Evolutionary conservation across 2,888 invertebrate species (phyloP).

Genomic region (Parnassius orleans): DNA sequence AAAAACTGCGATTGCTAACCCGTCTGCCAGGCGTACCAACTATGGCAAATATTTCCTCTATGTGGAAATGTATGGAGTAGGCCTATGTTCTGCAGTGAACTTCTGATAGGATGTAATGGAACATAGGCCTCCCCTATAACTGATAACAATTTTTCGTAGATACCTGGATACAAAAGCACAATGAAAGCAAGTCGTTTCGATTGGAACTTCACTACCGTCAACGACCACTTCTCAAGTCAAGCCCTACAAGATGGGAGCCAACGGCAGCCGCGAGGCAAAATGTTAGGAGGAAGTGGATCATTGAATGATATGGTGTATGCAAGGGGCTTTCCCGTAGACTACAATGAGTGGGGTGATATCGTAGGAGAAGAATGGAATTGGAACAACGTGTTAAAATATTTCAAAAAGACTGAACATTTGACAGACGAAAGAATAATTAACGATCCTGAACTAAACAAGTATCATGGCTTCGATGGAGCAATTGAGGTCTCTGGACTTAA

Average conservation of each 20-base stretch:
- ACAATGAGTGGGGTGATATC: slow-evolving; percentile 57
- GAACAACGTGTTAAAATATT: slow-evolving; percentile 56
- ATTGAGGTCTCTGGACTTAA: slow-evolving; percentile 56
- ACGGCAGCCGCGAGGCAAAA: slow-evolving; percentile 58
- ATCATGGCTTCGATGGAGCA: slow-evolving; percentile 55
- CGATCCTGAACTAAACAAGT: slow-evolving; percentile 47
- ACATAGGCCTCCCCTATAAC: too few relatives aligned
- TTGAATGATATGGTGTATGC: slow-evolving; percentile 68
- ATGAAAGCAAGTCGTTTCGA: slow-evolving; percentile 53
- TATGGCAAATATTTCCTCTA: too few relatives aligned
- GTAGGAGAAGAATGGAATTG: slow-evolving; percentile 56
- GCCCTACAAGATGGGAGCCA: slow-evolving; percentile 49
- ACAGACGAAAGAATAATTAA: slow-evolving; percentile 55
- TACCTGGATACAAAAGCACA: slow-evolving; percentile 51
- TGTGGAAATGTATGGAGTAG: too few relatives aligned
- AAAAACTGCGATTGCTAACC: too few relatives aligned
- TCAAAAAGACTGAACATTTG: slow-evolving; percentile 62
- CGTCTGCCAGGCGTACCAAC: too few relatives aligned
- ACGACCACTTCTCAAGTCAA: slow-evolving; percentile 53
- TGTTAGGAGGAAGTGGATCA: slow-evolving; percentile 66
- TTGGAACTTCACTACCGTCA: slow-evolving; percentile 63
- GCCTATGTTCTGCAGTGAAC: too few relatives aligned
- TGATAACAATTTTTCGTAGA: slow-evolving; percentile 37
- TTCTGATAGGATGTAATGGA: too few relatives aligned
- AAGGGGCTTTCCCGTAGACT: slow-evolving; percentile 62